These are phyloP conservation scores for Pseudochirops corinnae DNA, from an alignment of 2,797 vertebrate genomes.

Conservation along the genomic window DNA sequence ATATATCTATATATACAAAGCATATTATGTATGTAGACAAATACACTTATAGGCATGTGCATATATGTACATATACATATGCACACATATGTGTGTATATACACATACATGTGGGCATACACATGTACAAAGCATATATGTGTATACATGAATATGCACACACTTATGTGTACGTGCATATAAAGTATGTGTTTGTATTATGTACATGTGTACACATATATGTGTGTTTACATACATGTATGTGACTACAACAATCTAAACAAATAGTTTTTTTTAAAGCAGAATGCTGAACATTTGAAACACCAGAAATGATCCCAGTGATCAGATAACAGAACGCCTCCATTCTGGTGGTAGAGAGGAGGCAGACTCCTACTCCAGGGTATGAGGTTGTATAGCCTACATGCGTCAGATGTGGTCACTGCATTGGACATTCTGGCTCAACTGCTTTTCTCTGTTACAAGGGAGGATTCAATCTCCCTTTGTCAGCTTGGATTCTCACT, in stretches of 20 bases:
- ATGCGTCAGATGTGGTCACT: not conserved
- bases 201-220: not conserved
- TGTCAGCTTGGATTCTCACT: not conserved
- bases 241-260: not conserved
- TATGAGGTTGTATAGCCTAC: not conserved
- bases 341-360: not conserved
- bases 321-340: not conserved
- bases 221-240: not conserved
- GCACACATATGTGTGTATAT: too few relatives aligned
- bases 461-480: not conserved
- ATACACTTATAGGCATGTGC: too few relatives aligned
- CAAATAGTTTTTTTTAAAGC: not conserved
- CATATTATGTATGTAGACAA: not conserved
- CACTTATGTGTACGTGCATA: too few relatives aligned
- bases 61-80: not conserved
- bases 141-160: too few relatives aligned
- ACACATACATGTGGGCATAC: too few relatives aligned
- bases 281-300: not conserved
- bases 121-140: not conserved
- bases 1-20: too few relatives aligned
- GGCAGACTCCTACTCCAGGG: not conserved
- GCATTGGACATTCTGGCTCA: not conserved
- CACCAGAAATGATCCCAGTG: not conserved
- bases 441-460: not conserved
- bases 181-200: too few relatives aligned